phyloP scores from a whole-genome alignment of 2,797 vertebrate species.

The Acipenser ruthenus region DNA sequence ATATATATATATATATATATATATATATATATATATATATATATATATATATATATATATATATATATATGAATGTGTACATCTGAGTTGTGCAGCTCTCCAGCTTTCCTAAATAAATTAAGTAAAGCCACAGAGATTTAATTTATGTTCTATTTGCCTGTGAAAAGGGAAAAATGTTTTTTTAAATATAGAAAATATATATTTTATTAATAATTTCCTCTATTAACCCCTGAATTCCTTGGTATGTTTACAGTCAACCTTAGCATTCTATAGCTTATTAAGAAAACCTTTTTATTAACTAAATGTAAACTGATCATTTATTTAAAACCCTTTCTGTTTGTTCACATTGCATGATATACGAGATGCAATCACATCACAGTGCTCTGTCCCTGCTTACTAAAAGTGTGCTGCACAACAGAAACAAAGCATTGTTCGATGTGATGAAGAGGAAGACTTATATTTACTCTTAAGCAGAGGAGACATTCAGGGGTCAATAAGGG shows the following conservation, averaged over 20 bases:
- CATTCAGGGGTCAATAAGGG: slow-evolving; percentile 30
- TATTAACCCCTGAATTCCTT: slow-evolving; percentile 48
- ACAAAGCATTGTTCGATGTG: slow-evolving; percentile 28
- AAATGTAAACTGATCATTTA: slow-evolving; percentile 50
- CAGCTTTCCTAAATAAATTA: slow-evolving; percentile 63
- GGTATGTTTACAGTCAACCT: slow-evolving; percentile 40
- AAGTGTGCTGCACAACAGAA: slow-evolving; percentile 15
- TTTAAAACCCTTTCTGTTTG: slow-evolving; percentile 50
- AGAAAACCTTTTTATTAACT: slow-evolving; percentile 1
- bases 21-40: slow-evolving; percentile 56
- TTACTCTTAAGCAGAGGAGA: slow-evolving; percentile 10
- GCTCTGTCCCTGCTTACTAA: slow-evolving; percentile 7
- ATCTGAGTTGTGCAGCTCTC: slow-evolving; percentile 67
- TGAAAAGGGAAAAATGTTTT: slow-evolving; percentile 59
- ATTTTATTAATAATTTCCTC: slow-evolving; percentile 31
- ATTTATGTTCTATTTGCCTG: slow-evolving; percentile 73
- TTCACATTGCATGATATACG: slow-evolving; percentile 24
- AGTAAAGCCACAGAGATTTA: slow-evolving; percentile 74
- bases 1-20: slow-evolving; percentile 22
- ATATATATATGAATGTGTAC: slow-evolving; percentile 62
- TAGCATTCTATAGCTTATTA: slow-evolving; percentile 20
- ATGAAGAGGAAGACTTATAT: slow-evolving; percentile 25
- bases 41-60: neutral
- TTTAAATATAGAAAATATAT: slow-evolving; percentile 27
- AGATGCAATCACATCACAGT: slow-evolving; percentile 34